Evolutionary conservation across 2,113 vertebrate genomes (phyloP).

Genomic region (Oryzias woworae): DNA sequence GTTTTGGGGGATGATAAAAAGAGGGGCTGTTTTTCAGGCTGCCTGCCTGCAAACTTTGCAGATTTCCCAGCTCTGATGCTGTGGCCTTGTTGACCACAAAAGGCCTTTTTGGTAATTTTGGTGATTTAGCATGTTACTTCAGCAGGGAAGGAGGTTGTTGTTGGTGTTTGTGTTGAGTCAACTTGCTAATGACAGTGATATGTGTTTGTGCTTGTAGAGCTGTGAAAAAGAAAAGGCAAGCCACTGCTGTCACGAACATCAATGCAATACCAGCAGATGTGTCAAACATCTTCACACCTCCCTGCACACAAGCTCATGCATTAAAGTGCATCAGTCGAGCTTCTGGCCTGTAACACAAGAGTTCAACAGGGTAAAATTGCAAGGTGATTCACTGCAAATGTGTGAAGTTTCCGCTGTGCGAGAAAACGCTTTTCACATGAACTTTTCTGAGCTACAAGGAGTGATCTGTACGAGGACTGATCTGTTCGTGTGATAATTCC

Average conservation of each 20-base stretch:
- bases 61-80: slow-evolving; percentile 34
- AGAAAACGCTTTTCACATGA: not conserved
- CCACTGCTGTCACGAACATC: slow-evolving; percentile 62
- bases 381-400: slow-evolving; percentile 36
- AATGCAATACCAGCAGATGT: slow-evolving; percentile 67
- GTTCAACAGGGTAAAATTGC: slow-evolving; percentile 41
- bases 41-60: slow-evolving; percentile 40
- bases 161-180: slow-evolving; percentile 30
- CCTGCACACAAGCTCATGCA: slow-evolving; percentile 41
- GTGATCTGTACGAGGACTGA: not conserved
- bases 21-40: slow-evolving; percentile 49
- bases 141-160: slow-evolving; percentile 46
- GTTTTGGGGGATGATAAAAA: slow-evolving; percentile 57
- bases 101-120: slow-evolving; percentile 35
- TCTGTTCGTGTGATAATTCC: slow-evolving; percentile 25
- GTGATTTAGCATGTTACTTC: slow-evolving; percentile 51
- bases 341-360: slow-evolving; percentile 22
- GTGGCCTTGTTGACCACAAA: slow-evolving; percentile 49
- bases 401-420: slow-evolving; percentile 38
- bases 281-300: slow-evolving; percentile 76
- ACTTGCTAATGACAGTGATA: slow-evolving; percentile 28
- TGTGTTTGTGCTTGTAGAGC: slow-evolving; percentile 25
- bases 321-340: slow-evolving; percentile 33
- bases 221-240: slow-evolving; percentile 68
- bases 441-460: no score